Conservation (phyloP, 2,888 invertebrate genomes). For the Notodonta ziczac region DNA sequence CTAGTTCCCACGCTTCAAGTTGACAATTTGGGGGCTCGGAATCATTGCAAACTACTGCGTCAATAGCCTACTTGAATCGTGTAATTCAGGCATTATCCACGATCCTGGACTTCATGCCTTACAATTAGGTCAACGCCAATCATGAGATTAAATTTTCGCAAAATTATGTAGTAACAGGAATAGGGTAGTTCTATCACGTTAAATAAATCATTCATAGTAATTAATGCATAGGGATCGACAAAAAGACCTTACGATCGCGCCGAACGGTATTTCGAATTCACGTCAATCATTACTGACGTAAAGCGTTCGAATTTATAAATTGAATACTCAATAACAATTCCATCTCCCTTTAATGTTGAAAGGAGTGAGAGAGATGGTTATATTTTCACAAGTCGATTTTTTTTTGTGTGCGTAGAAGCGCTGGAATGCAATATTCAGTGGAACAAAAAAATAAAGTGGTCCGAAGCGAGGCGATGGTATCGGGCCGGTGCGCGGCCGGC, state of each 20-base stretch:
- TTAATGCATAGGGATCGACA: slow-evolving; percentile 42
- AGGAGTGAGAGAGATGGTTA: slow-evolving; percentile 27
- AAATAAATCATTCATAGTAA: slow-evolving; percentile 40
- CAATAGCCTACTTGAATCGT: too few relatives aligned
- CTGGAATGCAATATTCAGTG: slow-evolving; percentile 63
- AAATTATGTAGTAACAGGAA: not conserved
- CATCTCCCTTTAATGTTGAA: slow-evolving; percentile 20
- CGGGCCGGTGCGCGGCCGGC: slow-evolving; percentile 43
- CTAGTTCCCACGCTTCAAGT: too few relatives aligned
- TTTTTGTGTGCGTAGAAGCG: slow-evolving; percentile 44
- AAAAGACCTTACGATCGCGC: slow-evolving; percentile 37
- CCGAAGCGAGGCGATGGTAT: slow-evolving; percentile 55
- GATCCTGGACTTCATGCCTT: too few relatives aligned
- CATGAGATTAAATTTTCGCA: too few relatives aligned
- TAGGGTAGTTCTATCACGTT: slow-evolving; percentile 22
- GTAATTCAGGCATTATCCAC: too few relatives aligned
- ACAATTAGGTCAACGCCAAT: too few relatives aligned
- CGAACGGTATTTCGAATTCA: slow-evolving; percentile 55
- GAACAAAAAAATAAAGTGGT: slow-evolving; percentile 54
- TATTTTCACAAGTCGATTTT: slow-evolving; percentile 34
- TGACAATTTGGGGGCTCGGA: too few relatives aligned
- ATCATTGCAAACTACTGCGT: too few relatives aligned
- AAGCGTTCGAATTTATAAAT: slow-evolving; percentile 21
- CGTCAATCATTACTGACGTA: slow-evolving; percentile 54
- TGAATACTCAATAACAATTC: slow-evolving; percentile 5